A percentile compares a stretch with the other conserved stretches of the same genome.
Evolutionary conservation across 1,140 invertebrate genomes (phyloP).

Genomic region (Telenomus remus): DNA sequence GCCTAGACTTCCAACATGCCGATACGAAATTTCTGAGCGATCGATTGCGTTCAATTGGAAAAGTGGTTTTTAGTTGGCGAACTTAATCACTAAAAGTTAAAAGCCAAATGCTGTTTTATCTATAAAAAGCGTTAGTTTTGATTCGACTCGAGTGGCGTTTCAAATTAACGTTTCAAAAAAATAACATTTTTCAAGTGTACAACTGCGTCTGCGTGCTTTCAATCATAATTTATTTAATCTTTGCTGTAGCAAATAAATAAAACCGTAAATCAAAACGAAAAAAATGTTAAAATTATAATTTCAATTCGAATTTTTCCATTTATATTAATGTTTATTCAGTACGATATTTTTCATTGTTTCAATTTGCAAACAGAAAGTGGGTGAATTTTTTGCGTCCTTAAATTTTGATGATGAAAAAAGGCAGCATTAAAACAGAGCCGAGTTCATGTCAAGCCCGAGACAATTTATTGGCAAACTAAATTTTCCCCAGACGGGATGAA

Average conservation of each 20-base stretch:
- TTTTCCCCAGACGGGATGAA: neutral
- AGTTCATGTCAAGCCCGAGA: neutral
- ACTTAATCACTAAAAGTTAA: slow-evolving; percentile 8
- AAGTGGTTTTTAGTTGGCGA: slow-evolving; percentile 1
- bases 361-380: too few species aligned
- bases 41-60: slow-evolving; percentile 7
- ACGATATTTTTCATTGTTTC: too few species aligned
- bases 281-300: too few species aligned
- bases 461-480: slow-evolving; percentile 7
- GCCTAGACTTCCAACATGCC: neutral
- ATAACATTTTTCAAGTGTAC: too few species aligned
- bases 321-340: too few species aligned
- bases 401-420: too few species aligned
- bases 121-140: slow-evolving; percentile 10
- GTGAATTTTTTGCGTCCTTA: too few species aligned
- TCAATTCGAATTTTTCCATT: too few species aligned
- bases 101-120: slow-evolving; percentile 25
- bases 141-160: slow-evolving; percentile 16
- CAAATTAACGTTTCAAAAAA: neutral
- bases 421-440: slow-evolving; percentile 2
- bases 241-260: too few species aligned
- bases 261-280: too few species aligned
- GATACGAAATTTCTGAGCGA: slow-evolving; percentile 2
- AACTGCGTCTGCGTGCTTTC: neutral
- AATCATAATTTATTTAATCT: too few species aligned